phyloP scores from a whole-genome alignment of 1,140 invertebrate species.

The Micrasema minimum region DNA sequence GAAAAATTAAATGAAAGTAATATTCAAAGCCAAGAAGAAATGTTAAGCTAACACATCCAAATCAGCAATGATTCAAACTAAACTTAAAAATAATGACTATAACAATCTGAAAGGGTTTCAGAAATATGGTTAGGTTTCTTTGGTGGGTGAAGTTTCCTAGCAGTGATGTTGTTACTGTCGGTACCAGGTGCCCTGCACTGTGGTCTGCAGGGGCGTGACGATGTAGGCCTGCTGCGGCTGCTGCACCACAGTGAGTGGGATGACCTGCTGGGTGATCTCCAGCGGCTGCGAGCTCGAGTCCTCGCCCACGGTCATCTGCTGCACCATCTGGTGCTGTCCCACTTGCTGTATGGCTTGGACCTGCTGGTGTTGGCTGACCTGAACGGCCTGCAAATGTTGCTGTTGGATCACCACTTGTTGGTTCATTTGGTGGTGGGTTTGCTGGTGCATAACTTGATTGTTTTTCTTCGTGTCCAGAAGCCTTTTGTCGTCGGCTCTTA shows the following conservation, averaged over 20 bases:
- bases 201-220: constrained; percentile 69
- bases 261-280: constrained; percentile 72
- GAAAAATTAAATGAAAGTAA: too few relatives aligned
- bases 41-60: too few relatives aligned
- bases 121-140: neutral
- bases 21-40: too few relatives aligned
- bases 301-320: constrained; percentile 61
- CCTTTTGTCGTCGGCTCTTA: constrained; percentile 62
- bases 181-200: constrained; percentile 65
- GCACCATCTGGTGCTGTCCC: constrained; percentile 65
- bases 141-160: neutral
- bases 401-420: constrained; percentile 60
- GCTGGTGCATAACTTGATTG: constrained; percentile 59
- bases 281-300: constrained; percentile 64
- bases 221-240: constrained; percentile 70
- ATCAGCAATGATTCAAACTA: too few relatives aligned
- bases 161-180: constrained; percentile 59
- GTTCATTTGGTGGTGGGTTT: constrained; percentile 57
- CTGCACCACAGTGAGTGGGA: constrained; percentile 70
- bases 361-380: constrained; percentile 61
- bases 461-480: constrained; percentile 63
- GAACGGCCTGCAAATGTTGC: constrained; percentile 60
- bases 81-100: too few relatives aligned
- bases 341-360: constrained; percentile 61
- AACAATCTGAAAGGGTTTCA: too few relatives aligned